Conservation (phyloP, 2,113 vertebrate species). For the Rhombomys opimus region DNA sequence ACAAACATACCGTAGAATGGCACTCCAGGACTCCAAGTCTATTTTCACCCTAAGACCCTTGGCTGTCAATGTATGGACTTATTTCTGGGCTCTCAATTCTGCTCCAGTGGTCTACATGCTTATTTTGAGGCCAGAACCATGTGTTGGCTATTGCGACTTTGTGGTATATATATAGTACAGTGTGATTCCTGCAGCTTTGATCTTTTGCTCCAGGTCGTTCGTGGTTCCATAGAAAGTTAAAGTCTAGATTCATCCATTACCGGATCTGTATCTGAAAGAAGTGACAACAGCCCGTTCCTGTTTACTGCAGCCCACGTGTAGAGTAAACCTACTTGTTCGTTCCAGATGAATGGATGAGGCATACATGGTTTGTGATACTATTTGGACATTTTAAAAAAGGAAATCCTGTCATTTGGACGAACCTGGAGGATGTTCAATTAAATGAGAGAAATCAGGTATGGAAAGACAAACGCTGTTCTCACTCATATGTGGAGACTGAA, state of each 20-base stretch:
- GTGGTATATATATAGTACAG: neutral
- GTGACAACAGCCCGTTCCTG: neutral
- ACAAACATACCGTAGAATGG: neutral
- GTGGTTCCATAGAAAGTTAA: slow-evolving; percentile 15
- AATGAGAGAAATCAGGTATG: neutral
- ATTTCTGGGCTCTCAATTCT: slow-evolving; percentile 28
- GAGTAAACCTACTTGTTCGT: neutral
- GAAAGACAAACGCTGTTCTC: neutral
- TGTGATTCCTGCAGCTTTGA: neutral
- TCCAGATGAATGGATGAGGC: neutral
- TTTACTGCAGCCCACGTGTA: neutral
- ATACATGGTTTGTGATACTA: neutral
- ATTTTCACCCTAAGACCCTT: neutral
- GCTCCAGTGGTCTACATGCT: neutral
- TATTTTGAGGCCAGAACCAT: slow-evolving; percentile 1
- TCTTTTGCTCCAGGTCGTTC: neutral
- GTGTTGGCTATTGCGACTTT: neutral
- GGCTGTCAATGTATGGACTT: neutral
- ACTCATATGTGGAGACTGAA: neutral
- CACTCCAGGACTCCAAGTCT: neutral
- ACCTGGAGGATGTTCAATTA: neutral
- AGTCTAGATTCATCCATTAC: neutral
- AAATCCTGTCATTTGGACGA: neutral
- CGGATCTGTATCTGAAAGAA: neutral
- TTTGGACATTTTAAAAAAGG: neutral